A percentile compares a stretch with the other conserved stretches of the same genome.
Conservation (phyloP, 2,113 vertebrate species). For the Mobula hypostoma region DNA sequence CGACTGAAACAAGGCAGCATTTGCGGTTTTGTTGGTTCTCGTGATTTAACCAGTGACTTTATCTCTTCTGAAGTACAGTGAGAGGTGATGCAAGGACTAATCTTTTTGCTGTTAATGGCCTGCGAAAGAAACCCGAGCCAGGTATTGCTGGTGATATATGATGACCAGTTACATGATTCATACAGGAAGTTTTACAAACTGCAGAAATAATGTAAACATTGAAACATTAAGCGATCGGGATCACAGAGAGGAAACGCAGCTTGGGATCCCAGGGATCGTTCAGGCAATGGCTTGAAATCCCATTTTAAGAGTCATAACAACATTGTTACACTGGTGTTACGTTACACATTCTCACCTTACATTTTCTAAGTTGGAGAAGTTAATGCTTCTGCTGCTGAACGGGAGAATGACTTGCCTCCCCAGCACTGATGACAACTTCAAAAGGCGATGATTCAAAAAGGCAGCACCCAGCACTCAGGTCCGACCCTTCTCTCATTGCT, state of each 20-base stretch:
- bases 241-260: not conserved
- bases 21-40: not conserved
- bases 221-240: not conserved
- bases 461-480: too few relatives aligned
- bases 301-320: not conserved
- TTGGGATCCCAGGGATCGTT: not conserved
- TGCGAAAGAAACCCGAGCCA: constrained; percentile 5
- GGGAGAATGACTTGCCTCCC: not conserved
- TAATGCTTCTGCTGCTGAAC: not conserved
- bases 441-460: too few relatives aligned
- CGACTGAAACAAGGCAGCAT: not conserved
- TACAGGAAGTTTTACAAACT: not conserved
- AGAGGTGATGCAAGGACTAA: not conserved
- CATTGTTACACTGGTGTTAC: not conserved
- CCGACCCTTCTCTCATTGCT: too few relatives aligned
- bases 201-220: not conserved
- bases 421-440: too few relatives aligned
- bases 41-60: constrained; percentile 6
- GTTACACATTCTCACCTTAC: not conserved
- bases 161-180: not conserved
- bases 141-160: not conserved
- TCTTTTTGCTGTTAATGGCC: not conserved
- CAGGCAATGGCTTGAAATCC: not conserved
- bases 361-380: not conserved
- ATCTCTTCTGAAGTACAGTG: not conserved